Evolutionary conservation across 1,140 invertebrate species (phyloP), one percentile per base, ranked within the genome.

Genomic region (Drosophila rufa): DNA sequence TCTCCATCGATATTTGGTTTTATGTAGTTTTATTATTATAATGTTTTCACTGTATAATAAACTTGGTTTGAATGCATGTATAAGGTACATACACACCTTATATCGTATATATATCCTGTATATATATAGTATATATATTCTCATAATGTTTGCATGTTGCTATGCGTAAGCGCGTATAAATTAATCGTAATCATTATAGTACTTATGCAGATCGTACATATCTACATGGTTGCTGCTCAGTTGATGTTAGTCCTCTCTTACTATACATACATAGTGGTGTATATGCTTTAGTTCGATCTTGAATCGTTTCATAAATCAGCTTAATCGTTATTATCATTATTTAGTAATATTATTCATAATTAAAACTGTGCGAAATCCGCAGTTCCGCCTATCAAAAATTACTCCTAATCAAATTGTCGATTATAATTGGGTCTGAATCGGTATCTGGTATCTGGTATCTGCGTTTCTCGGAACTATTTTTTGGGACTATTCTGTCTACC

Each of bases 101-200:
- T 78, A 73, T 82, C 47, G 42, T 75, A 81, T 75, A 74, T 81
- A 70, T 68, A 67, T 80, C 51, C 57, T 55, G 45, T 74, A 62
- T 66, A 47, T 65, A 46, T 51, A 43, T 57, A 25, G 15, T 38
- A 56, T 66, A 57, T 82, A 74, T 74, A 67, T 65, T 57, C 58
- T 80, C 58, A 75, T 71, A 66, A 66, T 84, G 68, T 69, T 69
- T 85, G 74, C 68, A 78, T 68, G 68, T 85, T 73, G 59, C 64
- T 79, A 75, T 86, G 82, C 79, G 79, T 82, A 86, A 86, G 82
- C 82, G 82, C 79, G 82, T 86, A 79, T 76, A 86, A 86, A 82
- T 86, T 82, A 86, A 82, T 76, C 55, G 74, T 86, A 79, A 75
- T 77, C 62, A 55, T 68, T 77, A 60, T 60, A 79, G 56, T 82